Evolutionary conservation across 1,140 invertebrate genomes (phyloP), one percentile per base, ranked within the genome.

Genomic region (Nasonia longicornis): DNA sequence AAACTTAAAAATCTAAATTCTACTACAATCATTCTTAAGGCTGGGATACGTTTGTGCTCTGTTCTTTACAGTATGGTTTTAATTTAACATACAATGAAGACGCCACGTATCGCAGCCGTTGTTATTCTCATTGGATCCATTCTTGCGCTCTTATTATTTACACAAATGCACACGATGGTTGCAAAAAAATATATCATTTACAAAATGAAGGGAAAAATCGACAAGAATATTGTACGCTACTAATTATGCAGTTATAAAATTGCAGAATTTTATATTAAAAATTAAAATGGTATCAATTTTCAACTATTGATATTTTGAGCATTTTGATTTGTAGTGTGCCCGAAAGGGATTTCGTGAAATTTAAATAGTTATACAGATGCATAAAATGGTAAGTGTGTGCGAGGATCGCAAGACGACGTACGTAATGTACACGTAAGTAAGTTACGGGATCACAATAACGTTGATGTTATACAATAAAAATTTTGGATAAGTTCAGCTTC

Each of bases 121-220:
- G 20, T 3, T 80, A 64, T 16, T 74, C 72, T 52, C 45, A 76
- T 69, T 58, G 3, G 52, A 14, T 70, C 26, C 52, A 63, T 76
- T 72, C 26, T 77, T 67, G 26, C 66, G 16, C 14, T 42, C 31
- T 77, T 83, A 85, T 85, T 89, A 89, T 89, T 87, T 89, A 89
- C 86, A 89, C 81, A 88, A 88, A 88, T 88, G 86, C 87, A 87
- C 83, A 85, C 84, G 83, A 85, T 84, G 86, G 80, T 87, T 87
- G 83, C 83, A 83, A 78, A 82, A 82, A 80, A 73, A 29, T 69
- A 73, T 42, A 29, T 38, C 73, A 82, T 69, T 71, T 38, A 74
- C 79, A 52, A 35, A 79, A 77, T 45, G 11, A 70, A 82, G 67
- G 38, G 8, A 45, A 85, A 77, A 70, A 70, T 58, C 4, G 14